Evolutionary conservation across 2,797 vertebrate species (phyloP), one percentile per base, ranked within the genome.

Genomic region (Poecilia picta): DNA sequence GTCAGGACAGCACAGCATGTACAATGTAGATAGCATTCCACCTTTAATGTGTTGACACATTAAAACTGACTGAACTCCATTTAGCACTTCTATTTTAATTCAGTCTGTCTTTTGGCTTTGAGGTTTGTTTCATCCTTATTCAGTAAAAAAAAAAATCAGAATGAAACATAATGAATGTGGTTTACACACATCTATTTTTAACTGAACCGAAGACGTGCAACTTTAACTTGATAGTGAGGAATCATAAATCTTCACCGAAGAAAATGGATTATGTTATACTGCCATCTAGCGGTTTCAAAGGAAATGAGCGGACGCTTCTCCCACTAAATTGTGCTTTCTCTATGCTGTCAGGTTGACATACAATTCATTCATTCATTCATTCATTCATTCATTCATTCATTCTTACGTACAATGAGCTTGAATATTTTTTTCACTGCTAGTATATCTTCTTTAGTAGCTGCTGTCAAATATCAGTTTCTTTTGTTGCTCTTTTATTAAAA

Each of bases 201-300:
- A 25, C 51, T 10, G 66, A 76, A 13, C 46, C 18, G 6, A 72
- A 8, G 31, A 41, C 25, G 62, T 75, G 53, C 5, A 49, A 13
- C 39, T 5, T 20, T 25, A 8, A n/a, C 18, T 36, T 74, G 0
- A 16, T 46, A 20, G 46, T 45, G 23, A 76, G 16, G 4, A 8
- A 64, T 16, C 0, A 57, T 1, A 25, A 77, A 4, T 28, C 15
- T 28, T 72, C 0, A 39, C 7, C 57, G 1, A 36, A 25, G 33
- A 25, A 68, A 28, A 0, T 71, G 11, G 8, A 8, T 80, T 16
- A 79, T 66, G 64, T 72, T 77, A 36, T 72, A 25, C 73, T 80
- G 82, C 81, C 84, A 83, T 70, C 87, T 81, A 74, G 79, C 8
- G 81, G 45, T 31, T 45, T 6, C 5, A 45, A 31, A 76, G 5